Percentiles rank a stretch among this genome's conserved stretches.
Conservation (phyloP, 2,113 vertebrate genomes). For the Semicossyphus pulcher region DNA sequence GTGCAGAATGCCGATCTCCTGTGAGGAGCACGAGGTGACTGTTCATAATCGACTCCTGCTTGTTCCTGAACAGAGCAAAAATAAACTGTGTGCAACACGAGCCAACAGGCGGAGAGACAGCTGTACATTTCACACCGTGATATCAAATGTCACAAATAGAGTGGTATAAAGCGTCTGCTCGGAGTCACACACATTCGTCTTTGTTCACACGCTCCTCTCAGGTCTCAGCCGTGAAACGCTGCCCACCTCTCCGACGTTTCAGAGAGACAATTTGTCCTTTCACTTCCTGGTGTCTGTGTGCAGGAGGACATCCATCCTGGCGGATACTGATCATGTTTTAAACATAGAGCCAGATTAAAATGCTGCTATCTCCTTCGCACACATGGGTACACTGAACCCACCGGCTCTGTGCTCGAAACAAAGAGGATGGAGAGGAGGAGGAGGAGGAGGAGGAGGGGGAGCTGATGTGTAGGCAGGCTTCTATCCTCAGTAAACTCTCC, state of each 20-base stretch:
- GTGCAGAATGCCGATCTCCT: not conserved
- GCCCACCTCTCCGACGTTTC: not conserved
- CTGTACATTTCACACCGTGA: not conserved
- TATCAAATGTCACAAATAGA: not conserved
- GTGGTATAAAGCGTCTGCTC: not conserved
- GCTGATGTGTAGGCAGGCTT: not conserved
- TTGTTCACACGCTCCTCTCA: not conserved
- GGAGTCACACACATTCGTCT: not conserved
- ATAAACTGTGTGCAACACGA: not conserved
- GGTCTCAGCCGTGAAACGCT: not conserved
- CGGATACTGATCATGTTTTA: slow-evolving; percentile 44
- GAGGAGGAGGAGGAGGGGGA: not conserved
- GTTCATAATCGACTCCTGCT: not conserved
- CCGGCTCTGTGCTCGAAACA: not conserved
- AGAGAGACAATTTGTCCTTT: not conserved
- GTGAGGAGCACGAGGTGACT: not conserved
- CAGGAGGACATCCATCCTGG: slow-evolving; percentile 32
- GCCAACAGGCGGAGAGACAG: not conserved
- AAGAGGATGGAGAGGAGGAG: not conserved
- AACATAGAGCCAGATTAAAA: slow-evolving; percentile 47
- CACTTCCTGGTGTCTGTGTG: slow-evolving; percentile 13
- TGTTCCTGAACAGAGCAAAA: not conserved
- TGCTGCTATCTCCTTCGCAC: slow-evolving; percentile 7
- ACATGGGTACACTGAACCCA: slow-evolving; percentile 5
- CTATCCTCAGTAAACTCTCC: not conserved